These are phyloP conservation scores for Poecilia gillii DNA, from an alignment of 2,797 vertebrate genomes.

Conservation along the genomic window DNA sequence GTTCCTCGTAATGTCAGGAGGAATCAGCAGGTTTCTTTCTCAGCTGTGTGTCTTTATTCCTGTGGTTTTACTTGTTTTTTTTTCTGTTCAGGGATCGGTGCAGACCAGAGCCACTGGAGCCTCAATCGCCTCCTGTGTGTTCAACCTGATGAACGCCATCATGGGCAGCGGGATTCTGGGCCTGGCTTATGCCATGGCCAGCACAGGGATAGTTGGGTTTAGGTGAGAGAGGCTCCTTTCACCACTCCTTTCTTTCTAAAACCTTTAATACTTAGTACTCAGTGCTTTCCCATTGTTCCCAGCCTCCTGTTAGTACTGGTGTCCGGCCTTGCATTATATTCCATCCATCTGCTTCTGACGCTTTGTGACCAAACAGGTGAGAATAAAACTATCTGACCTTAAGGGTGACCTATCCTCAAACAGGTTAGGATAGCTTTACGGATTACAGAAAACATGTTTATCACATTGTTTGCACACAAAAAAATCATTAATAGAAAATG, in stretches of 20 bases:
- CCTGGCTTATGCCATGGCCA: slow-evolving; percentile 92
- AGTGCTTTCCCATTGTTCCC: not conserved
- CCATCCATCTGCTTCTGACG: slow-evolving; percentile 91
- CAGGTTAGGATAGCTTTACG: no score
- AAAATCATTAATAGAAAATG: no score
- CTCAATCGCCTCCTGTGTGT: slow-evolving; percentile 90
- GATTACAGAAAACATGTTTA: no score
- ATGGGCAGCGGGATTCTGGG: slow-evolving; percentile 96
- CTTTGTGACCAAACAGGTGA: slow-evolving; percentile 95
- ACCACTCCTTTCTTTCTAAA: not conserved
- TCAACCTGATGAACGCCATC: slow-evolving; percentile 96
- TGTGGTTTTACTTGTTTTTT: not conserved
- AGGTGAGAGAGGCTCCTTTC: slow-evolving; percentile 78
- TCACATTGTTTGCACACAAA: no score
- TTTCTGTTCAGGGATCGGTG: slow-evolving; percentile 49
- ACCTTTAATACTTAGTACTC: not conserved
- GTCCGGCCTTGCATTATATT: slow-evolving; percentile 87
- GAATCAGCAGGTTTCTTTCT: slow-evolving; percentile 31
- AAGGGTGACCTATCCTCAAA: no score
- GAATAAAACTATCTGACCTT: slow-evolving; percentile 34
- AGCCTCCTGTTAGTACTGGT: slow-evolving; percentile 90
- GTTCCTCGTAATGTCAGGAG: slow-evolving; percentile 37
- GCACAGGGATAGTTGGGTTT: slow-evolving; percentile 90
- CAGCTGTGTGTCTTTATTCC: slow-evolving; percentile 10
- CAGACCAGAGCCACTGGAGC: slow-evolving; percentile 66